Conservation (phyloP, 2,113 vertebrate genomes). For the Albula goreensis region DNA sequence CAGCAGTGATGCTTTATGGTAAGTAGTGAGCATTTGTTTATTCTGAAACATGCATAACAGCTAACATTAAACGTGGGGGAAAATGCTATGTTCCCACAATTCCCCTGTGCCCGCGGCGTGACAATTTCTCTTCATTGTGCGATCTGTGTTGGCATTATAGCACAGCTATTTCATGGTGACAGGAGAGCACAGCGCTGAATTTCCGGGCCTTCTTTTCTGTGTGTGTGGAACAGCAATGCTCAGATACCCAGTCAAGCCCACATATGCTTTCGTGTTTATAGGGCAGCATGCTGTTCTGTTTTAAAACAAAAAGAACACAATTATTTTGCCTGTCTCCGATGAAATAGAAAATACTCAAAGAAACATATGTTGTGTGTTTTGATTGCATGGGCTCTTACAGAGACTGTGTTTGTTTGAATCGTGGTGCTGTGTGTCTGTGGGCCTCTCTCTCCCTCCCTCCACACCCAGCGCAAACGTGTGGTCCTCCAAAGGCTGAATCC, state of each 20-base stretch:
- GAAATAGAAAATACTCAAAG: no score
- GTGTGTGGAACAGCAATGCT: not conserved
- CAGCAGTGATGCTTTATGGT: conserved; percentile 7
- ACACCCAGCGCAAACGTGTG: no score
- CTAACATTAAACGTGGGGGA: not conserved
- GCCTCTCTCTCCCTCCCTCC: no score
- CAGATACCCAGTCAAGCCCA: not conserved
- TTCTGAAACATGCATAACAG: conserved; percentile 9
- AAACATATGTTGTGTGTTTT: no score
- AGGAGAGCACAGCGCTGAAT: not conserved
- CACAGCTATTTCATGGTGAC: conserved; percentile 26
- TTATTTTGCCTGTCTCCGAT: no score
- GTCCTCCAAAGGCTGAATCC: no score
- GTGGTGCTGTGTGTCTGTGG: no score
- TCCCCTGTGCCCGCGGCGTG: conserved; percentile 3
- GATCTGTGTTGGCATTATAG: conserved; percentile 21
- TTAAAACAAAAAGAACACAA: no score
- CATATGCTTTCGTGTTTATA: not conserved
- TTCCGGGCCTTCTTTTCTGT: not conserved
- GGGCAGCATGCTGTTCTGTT: no score
- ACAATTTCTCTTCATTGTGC: conserved; percentile 27
- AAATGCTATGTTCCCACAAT: conserved; percentile 14
- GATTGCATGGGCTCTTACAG: no score
- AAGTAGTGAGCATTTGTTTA: conserved; percentile 10
- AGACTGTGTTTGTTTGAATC: no score